These are phyloP conservation scores for Danio jaintianensis DNA, from an alignment of 2,797 vertebrate genomes.

Conservation along the genomic window DNA sequence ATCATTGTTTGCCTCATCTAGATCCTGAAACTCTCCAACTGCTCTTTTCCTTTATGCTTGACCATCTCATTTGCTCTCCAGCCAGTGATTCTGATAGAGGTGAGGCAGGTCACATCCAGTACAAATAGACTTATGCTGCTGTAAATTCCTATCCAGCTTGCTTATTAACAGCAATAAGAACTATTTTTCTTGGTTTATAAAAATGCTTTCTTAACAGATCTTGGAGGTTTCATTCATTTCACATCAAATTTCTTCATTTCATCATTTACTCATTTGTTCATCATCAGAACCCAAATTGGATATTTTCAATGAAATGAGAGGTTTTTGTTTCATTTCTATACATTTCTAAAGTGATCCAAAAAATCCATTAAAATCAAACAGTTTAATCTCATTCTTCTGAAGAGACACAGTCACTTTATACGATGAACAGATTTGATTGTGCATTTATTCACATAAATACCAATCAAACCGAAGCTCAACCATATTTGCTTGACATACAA, in stretches of 20 bases:
- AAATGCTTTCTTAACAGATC: slow-evolving; percentile 2
- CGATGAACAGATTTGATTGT: too few relatives aligned
- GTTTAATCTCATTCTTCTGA: not conserved
- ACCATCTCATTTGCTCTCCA: slow-evolving; percentile 2
- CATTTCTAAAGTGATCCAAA: not conserved
- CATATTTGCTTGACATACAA: too few relatives aligned
- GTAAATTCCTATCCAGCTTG: not conserved
- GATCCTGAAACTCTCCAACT: not conserved
- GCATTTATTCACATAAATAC: too few relatives aligned
- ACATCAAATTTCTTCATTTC: not conserved
- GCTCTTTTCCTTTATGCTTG: not conserved
- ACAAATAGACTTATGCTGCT: slow-evolving; percentile 22
- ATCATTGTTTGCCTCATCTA: slow-evolving; percentile 2
- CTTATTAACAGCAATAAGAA: slow-evolving; percentile 1
- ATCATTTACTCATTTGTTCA: not conserved
- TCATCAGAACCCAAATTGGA: not conserved
- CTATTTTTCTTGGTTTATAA: slow-evolving; percentile 4
- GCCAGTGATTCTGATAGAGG: slow-evolving; percentile 9
- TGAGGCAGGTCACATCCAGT: not conserved
- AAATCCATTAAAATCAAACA: not conserved
- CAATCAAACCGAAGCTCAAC: too few relatives aligned
- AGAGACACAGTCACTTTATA: too few relatives aligned
- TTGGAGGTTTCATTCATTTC: too few relatives aligned
- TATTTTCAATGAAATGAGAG: not conserved
- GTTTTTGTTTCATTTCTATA: not conserved